Base-by-base conservation (phyloP, 2,113 vertebrate species). In the Neotoma lepida region DNA sequence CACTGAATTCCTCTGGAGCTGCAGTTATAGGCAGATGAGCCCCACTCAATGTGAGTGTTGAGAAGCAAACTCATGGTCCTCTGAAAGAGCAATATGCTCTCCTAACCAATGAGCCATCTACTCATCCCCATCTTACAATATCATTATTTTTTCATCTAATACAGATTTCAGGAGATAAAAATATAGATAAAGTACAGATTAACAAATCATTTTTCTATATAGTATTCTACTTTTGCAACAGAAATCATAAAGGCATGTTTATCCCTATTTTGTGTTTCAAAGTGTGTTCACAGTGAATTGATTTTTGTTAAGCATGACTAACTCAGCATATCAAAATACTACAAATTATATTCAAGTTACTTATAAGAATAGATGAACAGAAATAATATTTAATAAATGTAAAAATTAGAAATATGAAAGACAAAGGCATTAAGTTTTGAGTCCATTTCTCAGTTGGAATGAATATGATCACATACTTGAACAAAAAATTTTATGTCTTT, bases 311-410 rank as follows among this genome's bases (percentile, higher is more conserved):
- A 68, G 39, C n/a, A 89, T 84, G 46, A 63, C 78, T 44, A 96
- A 94, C 93, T 90, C 46, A 93, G 56, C 22, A 73, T 63, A 66
- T 71, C n/a, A 89, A 49, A 94, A n/a, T 70, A 93, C 94, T 81
- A 61, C 81, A 86, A 86, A 71, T 88, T 90, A 68, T 41, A 66
- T 6, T 10, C 41, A 89, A 30, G 26, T 82, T 92, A 26, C 24
- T 94, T 24, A 76, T 88, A 74, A 70, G 82, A 87, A 66, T 61
- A 17, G 51, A 73, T 24, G 4, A 9, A 74, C 2, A 91, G 33
- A 58, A 64, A 93, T 89, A 91, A 85, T 97, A 68, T 86, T 88
- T 90, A 93, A 78, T 88, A 39, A 94, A 94, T 86, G 13, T 51
- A 33, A 86, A 4, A 39, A 51, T 92, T 56, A 74, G 28, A 93